Conservation (phyloP, 35 echinoderm and acorn worm species). For the Ophiothrix spiculata region DNA sequence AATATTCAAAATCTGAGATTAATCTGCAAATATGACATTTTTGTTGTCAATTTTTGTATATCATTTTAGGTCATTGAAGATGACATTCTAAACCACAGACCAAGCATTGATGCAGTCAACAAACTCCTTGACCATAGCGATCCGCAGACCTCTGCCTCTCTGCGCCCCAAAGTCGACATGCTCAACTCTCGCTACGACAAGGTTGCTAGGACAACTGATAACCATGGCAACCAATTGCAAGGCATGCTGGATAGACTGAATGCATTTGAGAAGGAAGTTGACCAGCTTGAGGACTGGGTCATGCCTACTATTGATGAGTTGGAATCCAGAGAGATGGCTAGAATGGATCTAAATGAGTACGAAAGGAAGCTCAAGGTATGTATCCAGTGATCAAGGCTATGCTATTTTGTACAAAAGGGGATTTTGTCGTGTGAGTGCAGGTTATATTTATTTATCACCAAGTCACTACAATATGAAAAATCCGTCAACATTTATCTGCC, state of each 20-base stretch:
- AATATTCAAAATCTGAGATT: too few species aligned
- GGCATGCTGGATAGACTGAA: slow-evolving; percentile 68
- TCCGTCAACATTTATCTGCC: background rate
- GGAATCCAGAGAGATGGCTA: slow-evolving; percentile 66
- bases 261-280: slow-evolving; percentile 85
- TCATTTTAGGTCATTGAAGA: slow-evolving; percentile 62
- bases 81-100: slow-evolving; percentile 74
- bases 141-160: slow-evolving; percentile 47
- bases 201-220: slow-evolving; percentile 42
- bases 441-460: background rate
- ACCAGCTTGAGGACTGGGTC: slow-evolving; percentile 89
- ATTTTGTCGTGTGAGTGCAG: background rate
- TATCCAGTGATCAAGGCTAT: too few species aligned
- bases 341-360: slow-evolving; percentile 26
- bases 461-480: too few species aligned
- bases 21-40: too few species aligned
- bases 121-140: slow-evolving; percentile 72
- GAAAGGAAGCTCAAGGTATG: slow-evolving; percentile 85
- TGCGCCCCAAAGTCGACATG: slow-evolving; percentile 73
- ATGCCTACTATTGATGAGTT: slow-evolving; percentile 75
- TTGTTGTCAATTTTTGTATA: background rate
- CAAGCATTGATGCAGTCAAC: slow-evolving; percentile 68
- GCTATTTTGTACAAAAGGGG: background rate
- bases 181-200: slow-evolving; percentile 81
- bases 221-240: slow-evolving; percentile 58